Evolutionary conservation across 2,797 vertebrate genomes (phyloP).

Genomic region (Lycodopsis pacificus): DNA sequence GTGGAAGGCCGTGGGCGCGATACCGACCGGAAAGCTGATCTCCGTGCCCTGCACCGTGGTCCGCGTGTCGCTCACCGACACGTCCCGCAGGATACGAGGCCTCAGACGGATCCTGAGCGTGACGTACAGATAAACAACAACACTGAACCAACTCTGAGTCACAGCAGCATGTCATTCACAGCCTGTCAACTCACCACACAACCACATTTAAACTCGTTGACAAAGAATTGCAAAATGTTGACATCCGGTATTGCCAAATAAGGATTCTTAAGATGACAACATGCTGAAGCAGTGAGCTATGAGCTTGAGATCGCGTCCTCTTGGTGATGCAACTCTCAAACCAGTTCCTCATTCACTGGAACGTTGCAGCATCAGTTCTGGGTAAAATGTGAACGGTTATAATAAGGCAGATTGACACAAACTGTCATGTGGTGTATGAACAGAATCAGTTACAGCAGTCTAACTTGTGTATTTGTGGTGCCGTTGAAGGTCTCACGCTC

Average conservation of each 20-base stretch:
- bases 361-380: not conserved
- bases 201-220: not conserved
- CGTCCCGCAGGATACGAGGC: slow-evolving; percentile 89
- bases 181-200: not conserved
- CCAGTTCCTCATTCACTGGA: not conserved
- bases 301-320: not conserved
- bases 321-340: slow-evolving; percentile 7
- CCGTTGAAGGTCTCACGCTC: slow-evolving; percentile 1
- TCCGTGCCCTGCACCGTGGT: slow-evolving; percentile 90
- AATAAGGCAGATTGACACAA: not conserved
- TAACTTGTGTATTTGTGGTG: not conserved
- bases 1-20: slow-evolving; percentile 92
- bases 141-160: not conserved
- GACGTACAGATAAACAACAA: not conserved
- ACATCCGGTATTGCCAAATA: not conserved
- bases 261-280: not conserved
- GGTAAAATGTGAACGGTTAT: slow-evolving; percentile 15
- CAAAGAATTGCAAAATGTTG: not conserved
- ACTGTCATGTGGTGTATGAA: not conserved
- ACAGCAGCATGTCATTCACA: not conserved
- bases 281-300: not conserved
- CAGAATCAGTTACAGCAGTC: slow-evolving; percentile 24
- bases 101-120: slow-evolving; percentile 88
- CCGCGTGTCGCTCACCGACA: slow-evolving; percentile 87
- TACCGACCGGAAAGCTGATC: slow-evolving; percentile 92